Percentiles rank a stretch among this genome's conserved stretches.
Evolutionary conservation across 2,888 invertebrate genomes (phyloP).

Genomic region (Dendrolimus pini): DNA sequence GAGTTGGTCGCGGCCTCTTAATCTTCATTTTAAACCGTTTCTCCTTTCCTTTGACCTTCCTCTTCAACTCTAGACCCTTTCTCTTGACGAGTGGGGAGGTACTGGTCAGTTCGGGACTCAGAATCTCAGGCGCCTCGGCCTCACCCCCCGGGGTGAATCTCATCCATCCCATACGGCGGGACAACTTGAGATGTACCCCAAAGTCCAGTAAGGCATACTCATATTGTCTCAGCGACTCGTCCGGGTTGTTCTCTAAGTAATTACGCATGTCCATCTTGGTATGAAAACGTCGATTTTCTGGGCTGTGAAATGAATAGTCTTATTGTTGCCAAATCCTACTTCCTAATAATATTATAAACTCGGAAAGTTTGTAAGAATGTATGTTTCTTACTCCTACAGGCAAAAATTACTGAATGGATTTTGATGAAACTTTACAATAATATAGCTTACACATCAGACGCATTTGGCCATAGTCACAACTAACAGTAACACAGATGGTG

Average conservation of each 20-base stretch:
- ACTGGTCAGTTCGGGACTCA: slow-evolving; percentile 23
- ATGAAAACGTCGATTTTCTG: slow-evolving; percentile 56
- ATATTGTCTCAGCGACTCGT: slow-evolving; percentile 28
- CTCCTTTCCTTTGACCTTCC: slow-evolving; percentile 25
- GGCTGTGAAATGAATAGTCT: slow-evolving; percentile 29
- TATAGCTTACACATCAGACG: too few relatives aligned
- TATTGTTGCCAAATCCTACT: not conserved
- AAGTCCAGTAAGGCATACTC: slow-evolving; percentile 55
- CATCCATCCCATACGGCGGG: slow-evolving; percentile 64
- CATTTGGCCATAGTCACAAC: too few relatives aligned
- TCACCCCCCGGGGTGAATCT: slow-evolving; percentile 31
- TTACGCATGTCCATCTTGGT: slow-evolving; percentile 60
- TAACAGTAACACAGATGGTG: too few relatives aligned
- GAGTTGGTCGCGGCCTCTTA: slow-evolving; percentile 7
- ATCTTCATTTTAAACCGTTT: slow-evolving; percentile 20
- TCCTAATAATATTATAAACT: too few relatives aligned
- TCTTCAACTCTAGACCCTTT: slow-evolving; percentile 17
- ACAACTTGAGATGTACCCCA: slow-evolving; percentile 59
- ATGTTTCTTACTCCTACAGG: too few relatives aligned
- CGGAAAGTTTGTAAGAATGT: too few relatives aligned
- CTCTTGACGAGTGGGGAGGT: slow-evolving; percentile 45
- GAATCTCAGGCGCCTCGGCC: slow-evolving; percentile 25
- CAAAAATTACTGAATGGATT: too few relatives aligned
- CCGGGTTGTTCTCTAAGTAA: slow-evolving; percentile 39
- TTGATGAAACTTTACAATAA: too few relatives aligned